Conservation (phyloP, 2,113 vertebrate genomes). For the Circaetus gallicus region DNA sequence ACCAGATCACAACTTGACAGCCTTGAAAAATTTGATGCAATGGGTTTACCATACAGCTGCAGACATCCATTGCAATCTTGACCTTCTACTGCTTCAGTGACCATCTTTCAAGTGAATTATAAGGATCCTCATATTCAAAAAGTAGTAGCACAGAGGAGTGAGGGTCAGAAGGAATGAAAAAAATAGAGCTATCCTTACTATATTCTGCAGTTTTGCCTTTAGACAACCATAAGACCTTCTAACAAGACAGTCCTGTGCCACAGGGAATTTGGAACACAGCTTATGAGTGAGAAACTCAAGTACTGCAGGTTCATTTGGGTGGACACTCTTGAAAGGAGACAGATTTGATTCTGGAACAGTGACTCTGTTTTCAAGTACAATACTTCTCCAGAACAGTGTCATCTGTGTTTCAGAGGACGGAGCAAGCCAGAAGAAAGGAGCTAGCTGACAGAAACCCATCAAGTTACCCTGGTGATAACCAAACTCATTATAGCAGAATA, state of each 20-base stretch:
- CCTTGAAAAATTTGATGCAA: neutral
- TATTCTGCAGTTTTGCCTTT: neutral
- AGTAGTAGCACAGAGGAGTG: neutral
- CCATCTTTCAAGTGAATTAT: neutral
- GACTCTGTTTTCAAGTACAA: neutral
- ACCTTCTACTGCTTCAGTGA: neutral
- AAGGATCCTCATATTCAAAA: neutral
- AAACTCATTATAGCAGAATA: neutral
- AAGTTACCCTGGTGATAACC: neutral
- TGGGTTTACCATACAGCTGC: neutral
- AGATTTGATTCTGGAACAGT: neutral
- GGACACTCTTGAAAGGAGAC: neutral
- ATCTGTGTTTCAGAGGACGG: neutral
- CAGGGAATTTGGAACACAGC: neutral
- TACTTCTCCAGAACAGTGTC: neutral
- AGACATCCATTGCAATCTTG: neutral
- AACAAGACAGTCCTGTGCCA: neutral
- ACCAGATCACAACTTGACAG: neutral
- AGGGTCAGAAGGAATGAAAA: neutral
- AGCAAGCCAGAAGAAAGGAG: neutral
- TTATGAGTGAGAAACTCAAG: neutral
- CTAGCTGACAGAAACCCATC: neutral
- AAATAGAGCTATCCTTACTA: neutral
- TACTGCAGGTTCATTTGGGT: neutral
- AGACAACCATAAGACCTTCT: neutral